Conservation (phyloP, 2,113 vertebrate genomes). For the Perognathus longimembris region DNA sequence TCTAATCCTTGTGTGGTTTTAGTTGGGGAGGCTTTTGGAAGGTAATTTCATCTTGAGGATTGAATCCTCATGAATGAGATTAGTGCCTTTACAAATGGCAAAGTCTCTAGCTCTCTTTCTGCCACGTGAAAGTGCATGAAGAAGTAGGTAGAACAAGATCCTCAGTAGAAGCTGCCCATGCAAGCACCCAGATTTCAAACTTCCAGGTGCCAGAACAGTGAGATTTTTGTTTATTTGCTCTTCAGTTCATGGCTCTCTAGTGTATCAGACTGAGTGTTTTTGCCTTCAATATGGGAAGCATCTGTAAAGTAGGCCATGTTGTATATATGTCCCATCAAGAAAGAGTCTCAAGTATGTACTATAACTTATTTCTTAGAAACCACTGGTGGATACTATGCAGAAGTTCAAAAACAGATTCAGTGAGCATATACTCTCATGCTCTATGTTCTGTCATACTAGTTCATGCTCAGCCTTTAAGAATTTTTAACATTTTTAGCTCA, state of each 20-base stretch:
- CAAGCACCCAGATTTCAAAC: background rate
- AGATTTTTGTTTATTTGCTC: background rate
- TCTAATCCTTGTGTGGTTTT: background rate
- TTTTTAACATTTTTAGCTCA: background rate
- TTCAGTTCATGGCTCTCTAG: background rate
- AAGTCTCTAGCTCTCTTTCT: background rate
- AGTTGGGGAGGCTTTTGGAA: background rate
- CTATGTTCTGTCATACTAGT: background rate
- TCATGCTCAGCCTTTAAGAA: constrained; percentile 8
- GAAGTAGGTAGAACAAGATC: background rate
- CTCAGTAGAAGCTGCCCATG: background rate
- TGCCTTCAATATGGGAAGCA: background rate
- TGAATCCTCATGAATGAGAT: background rate
- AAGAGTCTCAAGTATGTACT: background rate
- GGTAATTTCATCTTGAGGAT: background rate
- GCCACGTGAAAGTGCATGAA: too few relatives aligned
- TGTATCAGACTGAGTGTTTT: constrained; percentile 4
- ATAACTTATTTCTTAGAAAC: background rate
- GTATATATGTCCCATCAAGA: background rate
- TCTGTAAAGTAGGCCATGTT: background rate
- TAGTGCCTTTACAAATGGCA: background rate
- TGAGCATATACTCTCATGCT: background rate
- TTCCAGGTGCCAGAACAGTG: background rate
- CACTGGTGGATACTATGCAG: background rate
- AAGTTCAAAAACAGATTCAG: background rate